Base-by-base conservation (phyloP, 2,888 invertebrate genomes). In the Deilephila porcellus region DNA sequence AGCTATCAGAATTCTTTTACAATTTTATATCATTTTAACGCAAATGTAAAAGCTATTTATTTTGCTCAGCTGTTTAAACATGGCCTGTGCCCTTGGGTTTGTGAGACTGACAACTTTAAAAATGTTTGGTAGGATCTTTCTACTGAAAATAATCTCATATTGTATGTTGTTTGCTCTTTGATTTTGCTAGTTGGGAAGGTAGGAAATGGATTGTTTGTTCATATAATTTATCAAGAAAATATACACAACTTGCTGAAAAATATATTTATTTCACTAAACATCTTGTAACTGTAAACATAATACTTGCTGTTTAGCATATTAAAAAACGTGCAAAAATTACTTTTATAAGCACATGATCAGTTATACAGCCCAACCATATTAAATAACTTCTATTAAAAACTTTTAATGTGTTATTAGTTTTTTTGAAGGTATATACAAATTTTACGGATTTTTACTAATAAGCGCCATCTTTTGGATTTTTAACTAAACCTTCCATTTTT, bases 271-370 rank as follows among this genome's bases (percentile, higher is more conserved):
- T 71, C 76, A 75, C 74, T 73, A 76, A 75, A 76, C 70, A 73
- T 76, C 60, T 70, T 70, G 45, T 64, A 72, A 73, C 45, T 37
- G 71, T 75, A 76, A 74, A 72, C 73, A 64, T 60, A 75, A 76
- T 78, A 77, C 74, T 78, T 75, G 75, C 70, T 60, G 60, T 60
- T 74, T 45, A 67, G 72, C 64, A 64, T 63, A 73, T 73, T 75
- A 80, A 70, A 79, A 80, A 81, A 83, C 76, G 82, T 86, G 85
- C 81, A 83, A 81, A 81, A 80, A 37, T 56, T 64, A 64, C 20
- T 37, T 34, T 63, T 53, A 32, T 63, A 72, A 72, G 63, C 63
- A 56, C 53, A 64, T 63, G 53, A 67, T 67, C 17, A 25, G 67
- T 32, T 63, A 59, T 71, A n/a, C 34, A 71, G 19, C 60, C 60